Base-by-base conservation (phyloP, 2,888 invertebrate genomes). In the Caenorhabditis angaria region DNA sequence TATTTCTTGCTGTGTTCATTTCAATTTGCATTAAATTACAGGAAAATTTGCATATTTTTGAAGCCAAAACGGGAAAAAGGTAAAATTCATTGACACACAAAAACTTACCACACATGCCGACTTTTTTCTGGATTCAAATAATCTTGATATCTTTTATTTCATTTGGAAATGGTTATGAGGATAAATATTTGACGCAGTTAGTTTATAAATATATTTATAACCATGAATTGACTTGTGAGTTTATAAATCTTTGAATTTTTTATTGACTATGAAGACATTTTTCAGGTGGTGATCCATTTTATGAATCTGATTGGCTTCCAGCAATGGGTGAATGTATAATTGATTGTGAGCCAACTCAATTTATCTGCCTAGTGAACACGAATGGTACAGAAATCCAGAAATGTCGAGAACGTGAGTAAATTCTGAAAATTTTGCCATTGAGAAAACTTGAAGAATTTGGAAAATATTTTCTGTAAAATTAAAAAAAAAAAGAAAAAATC, bases 211-310 rank as follows among this genome's bases (percentile, higher is more conserved):
- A 50, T n/a, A 50, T 60, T 24, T 60, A 50, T 35, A 51, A 60
- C 22, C 48, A 60, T 60, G 60, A 60, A 60, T 8, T n/a, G 10
- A 20, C 51, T 4, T 60, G 60, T 60, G 25, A 50, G 60, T 50
- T 60, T 48, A 4, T 35, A 32, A 14, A n/a, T 54, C 3, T 56
- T 57, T 41, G 12, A n/a, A n/a, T n/a, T n/a, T n/a, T n/a, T n/a
- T n/a, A n/a, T n/a, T n/a, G n/a, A n/a, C n/a, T n/a, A n/a, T n/a
- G n/a, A n/a, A n/a, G n/a, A n/a, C n/a, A 8, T 27, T 22, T 50
- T 51, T 27, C 50, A 60, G 60, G 60, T 51, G 60, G 60, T 18
- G 60, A 60, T 20, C 28, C 60, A 24, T 60, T 60, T 51, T 22
- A n/a, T 8, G 60, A 60, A 51, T n/a, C 60, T 4, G 51, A 50